Conservation (phyloP, 2,888 invertebrate genomes). For the Pachydiplax longipennis region DNA sequence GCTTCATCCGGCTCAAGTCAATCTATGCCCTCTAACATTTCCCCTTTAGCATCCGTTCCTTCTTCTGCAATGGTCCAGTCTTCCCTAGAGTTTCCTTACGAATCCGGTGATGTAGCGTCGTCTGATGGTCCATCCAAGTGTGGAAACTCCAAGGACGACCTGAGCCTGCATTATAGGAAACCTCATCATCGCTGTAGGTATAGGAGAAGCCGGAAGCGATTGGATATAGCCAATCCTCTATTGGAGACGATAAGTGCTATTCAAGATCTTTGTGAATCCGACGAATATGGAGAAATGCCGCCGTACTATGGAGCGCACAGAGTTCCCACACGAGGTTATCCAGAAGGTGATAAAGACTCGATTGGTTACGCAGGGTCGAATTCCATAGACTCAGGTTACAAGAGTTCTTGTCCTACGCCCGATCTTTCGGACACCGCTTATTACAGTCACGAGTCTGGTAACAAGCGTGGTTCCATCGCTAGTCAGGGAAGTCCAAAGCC, state of each 20-base stretch:
- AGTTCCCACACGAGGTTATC: constrained; percentile 43
- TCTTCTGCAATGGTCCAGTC: constrained; percentile 46
- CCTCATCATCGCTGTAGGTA: constrained; percentile 49
- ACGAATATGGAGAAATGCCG: constrained; percentile 52
- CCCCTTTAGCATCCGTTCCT: constrained; percentile 36
- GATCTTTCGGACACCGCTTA: constrained; percentile 54
- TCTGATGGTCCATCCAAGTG: constrained; percentile 20
- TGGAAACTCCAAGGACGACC: constrained; percentile 50
- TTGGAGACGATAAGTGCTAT: constrained; percentile 57
- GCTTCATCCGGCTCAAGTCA: constrained; percentile 44
- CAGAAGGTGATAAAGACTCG: constrained; percentile 55
- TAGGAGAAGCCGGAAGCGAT: constrained; percentile 49
- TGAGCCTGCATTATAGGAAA: constrained; percentile 49
- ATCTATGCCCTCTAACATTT: constrained; percentile 44
- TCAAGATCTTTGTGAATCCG: constrained; percentile 54
- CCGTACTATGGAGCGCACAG: neutral
- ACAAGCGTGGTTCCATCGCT: constrained; percentile 52
- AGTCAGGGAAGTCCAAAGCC: constrained; percentile 53
- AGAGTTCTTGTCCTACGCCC: constrained; percentile 57
- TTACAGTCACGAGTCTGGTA: constrained; percentile 52
- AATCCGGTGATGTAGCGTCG: neutral
- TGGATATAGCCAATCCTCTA: constrained; percentile 54
- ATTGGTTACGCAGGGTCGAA: constrained; percentile 57
- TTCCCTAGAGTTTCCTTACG: constrained; percentile 47
- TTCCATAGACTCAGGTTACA: constrained; percentile 57